A percentile compares a stretch with the other conserved stretches of the same genome.
These are phyloP conservation scores for Zaprionus capensis DNA, from an alignment of 1,140 invertebrate genomes.

Conservation along the genomic window DNA sequence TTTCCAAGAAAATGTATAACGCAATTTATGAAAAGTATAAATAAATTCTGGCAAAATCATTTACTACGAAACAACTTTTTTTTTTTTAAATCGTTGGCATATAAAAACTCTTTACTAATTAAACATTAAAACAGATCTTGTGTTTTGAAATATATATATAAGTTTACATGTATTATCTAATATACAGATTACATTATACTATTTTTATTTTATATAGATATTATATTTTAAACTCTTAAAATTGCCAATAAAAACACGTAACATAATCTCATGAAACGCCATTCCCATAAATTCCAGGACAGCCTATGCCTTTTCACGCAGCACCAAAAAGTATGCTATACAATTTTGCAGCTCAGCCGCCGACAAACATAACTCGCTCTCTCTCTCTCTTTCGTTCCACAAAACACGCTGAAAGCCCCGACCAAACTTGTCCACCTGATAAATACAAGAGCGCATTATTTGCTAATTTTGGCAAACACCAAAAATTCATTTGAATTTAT, in stretches of 20 bases:
- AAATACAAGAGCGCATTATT: slow-evolving; percentile 32
- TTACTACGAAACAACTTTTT: not conserved
- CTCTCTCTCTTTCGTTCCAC: not conserved
- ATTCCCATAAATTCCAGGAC: not conserved
- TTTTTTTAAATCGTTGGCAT: too few relatives aligned
- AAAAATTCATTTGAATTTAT: slow-evolving; percentile 75
- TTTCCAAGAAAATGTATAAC: not conserved
- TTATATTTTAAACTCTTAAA: too few relatives aligned
- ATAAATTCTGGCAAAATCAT: not conserved
- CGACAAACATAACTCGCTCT: not conserved
- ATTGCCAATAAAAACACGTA: too few relatives aligned
- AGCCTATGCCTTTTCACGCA: not conserved
- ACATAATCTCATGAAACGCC: too few relatives aligned
- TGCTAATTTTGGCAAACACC: slow-evolving; percentile 60
- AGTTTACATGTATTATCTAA: too few relatives aligned
- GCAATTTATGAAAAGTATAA: not conserved
- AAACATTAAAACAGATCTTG: too few relatives aligned
- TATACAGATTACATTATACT: not conserved
- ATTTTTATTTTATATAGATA: not conserved
- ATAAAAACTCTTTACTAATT: too few relatives aligned
- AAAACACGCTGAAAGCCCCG: not conserved
- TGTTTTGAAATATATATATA: too few relatives aligned
- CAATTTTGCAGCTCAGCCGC: not conserved
- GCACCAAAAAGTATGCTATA: not conserved
- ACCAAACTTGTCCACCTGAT: slow-evolving; percentile 1